Percentiles rank a stretch among this genome's conserved stretches.
Evolutionary conservation across 1,140 invertebrate species (phyloP).

Genomic region (Anastrepha obliqua): DNA sequence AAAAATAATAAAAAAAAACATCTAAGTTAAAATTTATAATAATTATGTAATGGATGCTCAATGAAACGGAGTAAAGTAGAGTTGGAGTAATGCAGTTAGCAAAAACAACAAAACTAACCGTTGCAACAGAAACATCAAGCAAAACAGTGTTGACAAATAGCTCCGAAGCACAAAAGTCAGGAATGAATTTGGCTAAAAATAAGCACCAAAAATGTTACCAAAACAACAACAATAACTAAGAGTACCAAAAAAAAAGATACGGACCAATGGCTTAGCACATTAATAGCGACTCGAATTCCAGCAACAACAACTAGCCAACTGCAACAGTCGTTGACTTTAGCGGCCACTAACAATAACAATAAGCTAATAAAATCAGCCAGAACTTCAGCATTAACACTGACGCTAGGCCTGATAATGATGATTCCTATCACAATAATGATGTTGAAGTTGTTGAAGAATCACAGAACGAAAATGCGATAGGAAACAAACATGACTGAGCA

Average conservation of each 20-base stretch:
- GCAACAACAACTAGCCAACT: background rate
- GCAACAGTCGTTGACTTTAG: slow-evolving; percentile 13
- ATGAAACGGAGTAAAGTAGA: too few relatives aligned
- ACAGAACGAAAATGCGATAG: slow-evolving; percentile 52
- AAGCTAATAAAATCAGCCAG: background rate
- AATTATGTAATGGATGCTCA: too few relatives aligned
- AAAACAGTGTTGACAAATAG: too few relatives aligned
- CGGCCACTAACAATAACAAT: background rate
- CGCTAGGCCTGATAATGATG: background rate
- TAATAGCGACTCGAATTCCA: background rate
- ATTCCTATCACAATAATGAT: background rate
- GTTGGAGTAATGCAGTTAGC: too few relatives aligned
- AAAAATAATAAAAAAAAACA: background rate
- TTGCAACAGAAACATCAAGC: too few relatives aligned
- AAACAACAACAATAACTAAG: too few relatives aligned
- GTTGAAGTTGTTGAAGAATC: slow-evolving; percentile 22
- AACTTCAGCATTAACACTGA: slow-evolving; percentile 9
- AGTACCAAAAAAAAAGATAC: background rate
- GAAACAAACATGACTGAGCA: slow-evolving; percentile 47
- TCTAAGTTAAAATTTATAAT: background rate
- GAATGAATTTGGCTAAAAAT: too few relatives aligned
- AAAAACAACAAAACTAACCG: too few relatives aligned
- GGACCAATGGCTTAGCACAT: background rate
- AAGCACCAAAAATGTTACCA: too few relatives aligned
- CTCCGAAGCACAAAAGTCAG: too few relatives aligned